These are phyloP conservation scores for Tiliacea aurago DNA, from an alignment of 2,888 invertebrate genomes.

Conservation along the genomic window DNA sequence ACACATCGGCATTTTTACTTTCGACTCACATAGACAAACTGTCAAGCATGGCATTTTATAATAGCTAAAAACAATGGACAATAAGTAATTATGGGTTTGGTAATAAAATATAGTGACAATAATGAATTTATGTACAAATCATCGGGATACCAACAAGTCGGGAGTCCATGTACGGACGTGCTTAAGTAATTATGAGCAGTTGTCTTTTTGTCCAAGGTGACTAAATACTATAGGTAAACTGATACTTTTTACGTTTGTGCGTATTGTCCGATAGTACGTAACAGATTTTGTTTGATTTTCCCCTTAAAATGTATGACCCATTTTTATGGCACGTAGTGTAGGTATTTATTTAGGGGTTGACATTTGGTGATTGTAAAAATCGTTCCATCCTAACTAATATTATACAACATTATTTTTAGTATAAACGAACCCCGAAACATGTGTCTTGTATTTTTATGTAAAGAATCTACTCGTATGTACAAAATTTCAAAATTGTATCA, in stretches of 20 bases:
- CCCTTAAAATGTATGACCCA: background rate
- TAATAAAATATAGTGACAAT: constrained; percentile 73
- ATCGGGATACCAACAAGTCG: constrained; percentile 79
- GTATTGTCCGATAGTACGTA: constrained; percentile 57
- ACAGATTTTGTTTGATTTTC: background rate
- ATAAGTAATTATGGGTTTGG: constrained; percentile 74
- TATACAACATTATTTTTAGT: too few species aligned
- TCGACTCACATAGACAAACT: constrained; percentile 55
- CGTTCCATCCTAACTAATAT: background rate
- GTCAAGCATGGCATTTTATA: constrained; percentile 66
- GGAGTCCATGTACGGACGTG: constrained; percentile 71
- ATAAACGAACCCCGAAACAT: too few species aligned
- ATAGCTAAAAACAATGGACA: constrained; percentile 70
- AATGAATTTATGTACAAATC: constrained; percentile 82
- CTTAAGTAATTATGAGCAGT: constrained; percentile 77
- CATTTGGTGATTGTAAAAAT: background rate
- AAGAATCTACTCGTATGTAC: too few species aligned
- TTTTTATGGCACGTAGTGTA: background rate
- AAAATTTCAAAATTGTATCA: too few species aligned
- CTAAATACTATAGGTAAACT: constrained; percentile 66
- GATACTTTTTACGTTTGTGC: constrained; percentile 53
- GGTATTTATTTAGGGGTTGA: background rate
- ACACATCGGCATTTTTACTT: constrained; percentile 37
- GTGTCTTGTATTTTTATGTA: too few species aligned
- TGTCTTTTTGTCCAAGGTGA: constrained; percentile 75